phyloP scores from a whole-genome alignment of 2,797 vertebrate genomes.

The Naso thynnoides region DNA sequence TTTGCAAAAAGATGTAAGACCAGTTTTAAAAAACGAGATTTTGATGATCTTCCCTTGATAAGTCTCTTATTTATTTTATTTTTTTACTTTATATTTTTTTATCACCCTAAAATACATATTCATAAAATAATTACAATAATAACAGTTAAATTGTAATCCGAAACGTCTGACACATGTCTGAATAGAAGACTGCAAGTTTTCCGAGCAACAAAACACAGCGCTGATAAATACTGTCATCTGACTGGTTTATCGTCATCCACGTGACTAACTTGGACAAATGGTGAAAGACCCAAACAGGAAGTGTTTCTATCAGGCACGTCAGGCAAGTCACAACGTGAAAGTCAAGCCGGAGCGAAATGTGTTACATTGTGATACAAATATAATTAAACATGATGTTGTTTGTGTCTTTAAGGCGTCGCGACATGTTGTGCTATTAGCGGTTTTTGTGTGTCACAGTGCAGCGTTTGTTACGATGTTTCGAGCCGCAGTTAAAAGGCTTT shows the following conservation, averaged over 20 bases:
- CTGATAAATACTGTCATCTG: neutral
- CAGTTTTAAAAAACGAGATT: no score
- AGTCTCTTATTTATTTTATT: no score
- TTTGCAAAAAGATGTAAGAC: no score
- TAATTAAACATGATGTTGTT: neutral
- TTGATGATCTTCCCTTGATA: no score
- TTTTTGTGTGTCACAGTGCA: neutral
- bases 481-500: conserved; percentile 39
- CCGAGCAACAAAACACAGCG: fast-evolving
- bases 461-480: conserved; percentile 57
- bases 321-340: conserved; percentile 59
- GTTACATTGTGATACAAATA: neutral
- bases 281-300: conserved; percentile 69
- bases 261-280: conserved; percentile 53
- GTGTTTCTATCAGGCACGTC: neutral
- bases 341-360: conserved; percentile 49
- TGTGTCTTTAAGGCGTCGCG: fast-evolving
- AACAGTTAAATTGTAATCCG: no score
- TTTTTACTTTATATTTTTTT: no score
- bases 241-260: conserved; percentile 54
- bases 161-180: neutral
- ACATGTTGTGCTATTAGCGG: neutral
- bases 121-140: neutral
- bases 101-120: neutral
- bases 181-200: conserved; percentile 57